phyloP scores from a whole-genome alignment of 2,888 invertebrate species.

The Ectemnius continuus region DNA sequence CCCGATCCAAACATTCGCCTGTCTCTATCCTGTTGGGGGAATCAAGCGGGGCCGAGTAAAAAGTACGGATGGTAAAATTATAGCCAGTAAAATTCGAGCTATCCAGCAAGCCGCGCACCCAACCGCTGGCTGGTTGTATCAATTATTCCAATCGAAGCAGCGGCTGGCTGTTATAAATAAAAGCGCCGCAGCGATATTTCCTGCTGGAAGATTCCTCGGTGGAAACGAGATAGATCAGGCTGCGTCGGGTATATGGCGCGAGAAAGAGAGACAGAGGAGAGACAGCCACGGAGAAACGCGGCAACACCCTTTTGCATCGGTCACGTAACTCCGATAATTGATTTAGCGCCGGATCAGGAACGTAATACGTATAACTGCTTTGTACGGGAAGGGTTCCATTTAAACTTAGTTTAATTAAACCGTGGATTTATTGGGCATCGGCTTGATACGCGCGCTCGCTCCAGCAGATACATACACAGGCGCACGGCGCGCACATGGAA shows the following conservation, averaged over 20 bases:
- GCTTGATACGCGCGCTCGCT: conserved; percentile 56
- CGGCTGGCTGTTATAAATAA: conserved; percentile 3
- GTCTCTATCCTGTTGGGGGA: too few species aligned
- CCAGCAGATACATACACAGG: neutral
- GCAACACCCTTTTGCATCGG: conserved; percentile 29
- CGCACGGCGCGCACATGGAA: conserved; percentile 7
- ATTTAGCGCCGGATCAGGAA: conserved; percentile 73
- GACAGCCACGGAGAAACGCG: conserved; percentile 10
- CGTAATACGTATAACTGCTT: conserved; percentile 71
- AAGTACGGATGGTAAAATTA: too few species aligned
- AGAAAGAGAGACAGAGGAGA: neutral
- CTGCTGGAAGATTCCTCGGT: too few species aligned
- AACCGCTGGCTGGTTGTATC: neutral
- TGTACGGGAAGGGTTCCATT: conserved; percentile 66
- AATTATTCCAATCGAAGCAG: neutral
- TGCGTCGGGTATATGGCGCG: neutral
- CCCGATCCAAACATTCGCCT: too few species aligned
- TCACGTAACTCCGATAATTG: conserved; percentile 71
- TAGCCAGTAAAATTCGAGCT: too few species aligned
- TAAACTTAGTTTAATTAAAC: conserved; percentile 77
- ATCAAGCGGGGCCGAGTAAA: too few species aligned
- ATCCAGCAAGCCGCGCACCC: too few species aligned
- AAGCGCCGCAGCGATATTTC: neutral
- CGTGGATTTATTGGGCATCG: conserved; percentile 72
- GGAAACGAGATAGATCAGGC: conserved; percentile 1